Conservation (phyloP, 2,888 invertebrate genomes). For the Diabrotica balteata region DNA sequence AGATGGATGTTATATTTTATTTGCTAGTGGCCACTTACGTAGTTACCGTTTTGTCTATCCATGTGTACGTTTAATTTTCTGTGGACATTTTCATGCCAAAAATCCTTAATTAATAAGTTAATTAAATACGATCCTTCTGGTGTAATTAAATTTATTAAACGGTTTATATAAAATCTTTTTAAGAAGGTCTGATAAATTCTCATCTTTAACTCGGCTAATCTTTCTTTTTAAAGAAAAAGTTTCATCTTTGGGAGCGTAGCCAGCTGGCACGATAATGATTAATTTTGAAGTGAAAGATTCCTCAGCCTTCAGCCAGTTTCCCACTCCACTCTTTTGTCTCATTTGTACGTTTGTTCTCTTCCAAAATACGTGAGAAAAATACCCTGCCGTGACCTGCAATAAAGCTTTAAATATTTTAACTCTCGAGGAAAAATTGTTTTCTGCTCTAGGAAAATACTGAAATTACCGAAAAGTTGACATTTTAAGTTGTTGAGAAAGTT, state of each 20-base stretch:
- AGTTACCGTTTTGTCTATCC: too few species aligned
- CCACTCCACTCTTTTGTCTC: conserved; percentile 22
- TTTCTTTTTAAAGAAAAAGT: conserved; percentile 13
- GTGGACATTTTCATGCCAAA: too few species aligned
- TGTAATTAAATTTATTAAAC: too few species aligned
- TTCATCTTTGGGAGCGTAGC: conserved; percentile 20
- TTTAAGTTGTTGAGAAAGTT: conserved; percentile 5
- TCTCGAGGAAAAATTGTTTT: conserved; percentile 29
- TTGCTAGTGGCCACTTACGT: too few species aligned
- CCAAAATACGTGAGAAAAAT: conserved; percentile 36
- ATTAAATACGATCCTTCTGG: too few species aligned
- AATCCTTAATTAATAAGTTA: too few species aligned
- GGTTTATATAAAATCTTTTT: background rate
- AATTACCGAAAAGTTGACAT: conserved; percentile 12
- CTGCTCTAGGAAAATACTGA: conserved; percentile 11
- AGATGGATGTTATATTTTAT: too few species aligned
- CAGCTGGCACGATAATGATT: conserved; percentile 28
- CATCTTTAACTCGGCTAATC: conserved; percentile 19
- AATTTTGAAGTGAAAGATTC: conserved; percentile 24
- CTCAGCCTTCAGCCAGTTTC: conserved; percentile 19
- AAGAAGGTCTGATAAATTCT: conserved; percentile 1
- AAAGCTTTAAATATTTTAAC: conserved; percentile 36
- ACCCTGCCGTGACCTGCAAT: conserved; percentile 32
- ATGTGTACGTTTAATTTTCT: too few species aligned
- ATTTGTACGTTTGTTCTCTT: conserved; percentile 23